Base-by-base conservation (phyloP, 2,113 vertebrate species). In the Apaloderma vittatum region DNA sequence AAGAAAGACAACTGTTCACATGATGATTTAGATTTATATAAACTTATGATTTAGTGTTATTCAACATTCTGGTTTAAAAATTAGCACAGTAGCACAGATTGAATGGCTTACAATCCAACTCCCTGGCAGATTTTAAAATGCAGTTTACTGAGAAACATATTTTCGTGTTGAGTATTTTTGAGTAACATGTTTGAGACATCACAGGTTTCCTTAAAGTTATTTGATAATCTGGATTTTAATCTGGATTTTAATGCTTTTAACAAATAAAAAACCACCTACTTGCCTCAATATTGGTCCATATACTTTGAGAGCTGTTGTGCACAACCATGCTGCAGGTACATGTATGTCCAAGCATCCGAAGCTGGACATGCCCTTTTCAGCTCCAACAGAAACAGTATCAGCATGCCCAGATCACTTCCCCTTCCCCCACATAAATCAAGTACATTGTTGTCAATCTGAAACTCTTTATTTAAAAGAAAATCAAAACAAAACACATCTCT, bases 31-130 rank as follows among this genome's bases (percentile, higher is more conserved):
- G 34, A 83, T 88, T 86, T 86, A 70, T 21, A 70, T 48, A 94
- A 97, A 94, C 76, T 86, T 36, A 49, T 8, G 26, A 90, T 54
- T 77, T 87, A 72, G 23, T 83, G 63, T 73, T 86, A 67, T 62
- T 77, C 93, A 95, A 88, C 86, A 92, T 74, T 91, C 63, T 88
- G 51, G 37, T 67, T 92, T 80, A 83, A 91, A 86, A 94, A 94
- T 77, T 74, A 94, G 43, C 46, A 66, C 36, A 88, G 66, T 43
- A 88, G 62, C 82, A 79, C 88, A 93, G 90, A 92, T 29, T 93
- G 83, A 92, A 70, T 70, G 62, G 46, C 4, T 83, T 70, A 36
- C 30, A 88, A 52, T 79, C 0, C 43, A 61, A 57, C 21, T 76
- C 90, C 59, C 66, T 83, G 82, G 48, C 55, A 94, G 82, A 92